Evolutionary conservation across 1,140 invertebrate genomes (phyloP), one percentile per base, ranked within the genome.

Genomic region (Temnothorax nylanderi): DNA sequence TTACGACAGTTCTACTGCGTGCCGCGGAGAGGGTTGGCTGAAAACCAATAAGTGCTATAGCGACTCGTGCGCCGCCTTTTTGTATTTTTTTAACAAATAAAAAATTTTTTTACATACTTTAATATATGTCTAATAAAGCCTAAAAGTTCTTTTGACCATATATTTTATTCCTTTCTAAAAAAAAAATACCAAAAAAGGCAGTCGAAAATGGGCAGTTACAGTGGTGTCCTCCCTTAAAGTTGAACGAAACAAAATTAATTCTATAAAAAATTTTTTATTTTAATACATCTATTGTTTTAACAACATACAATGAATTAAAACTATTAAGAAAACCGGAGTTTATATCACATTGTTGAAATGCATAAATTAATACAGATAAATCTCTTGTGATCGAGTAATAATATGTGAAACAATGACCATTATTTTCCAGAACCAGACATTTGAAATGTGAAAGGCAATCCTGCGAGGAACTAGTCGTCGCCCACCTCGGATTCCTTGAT

Each of bases 401-500:
- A 76, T 44, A 32, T 21, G 0, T 0, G 1, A 51, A 16, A 72
- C 21, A 34, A 21, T 7, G 6, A 21, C 4, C 1, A 18, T 26
- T 62, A 58, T 47, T 84, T 94, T 93, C 26, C 84, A 97, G 98
- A 91, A 98, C 98, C 0, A 96, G 98, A 90, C 97, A 98, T 92
- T 95, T 99, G 26, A 96, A 97, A 67, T 99, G 99, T 94, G 97
- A 97, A 89, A 96, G 97, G 80, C 97, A 98, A 94, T 96, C 96
- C 26, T 99, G 99, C 95, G 97, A 98, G 86, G 98, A 99, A 92
- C 97, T 99, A 80, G 97, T 98, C 85, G 96, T 99, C 0, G 96
- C 99, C 77, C 99, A 99, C 95, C 96, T 99, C 41, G 98, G 98
- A n/a, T 98, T 97, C 87, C 95, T 99, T 8, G 98, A 99, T 93